Evolutionary conservation across 2,888 invertebrate species (phyloP).

Genomic region (Pseudococcus longispinus): DNA sequence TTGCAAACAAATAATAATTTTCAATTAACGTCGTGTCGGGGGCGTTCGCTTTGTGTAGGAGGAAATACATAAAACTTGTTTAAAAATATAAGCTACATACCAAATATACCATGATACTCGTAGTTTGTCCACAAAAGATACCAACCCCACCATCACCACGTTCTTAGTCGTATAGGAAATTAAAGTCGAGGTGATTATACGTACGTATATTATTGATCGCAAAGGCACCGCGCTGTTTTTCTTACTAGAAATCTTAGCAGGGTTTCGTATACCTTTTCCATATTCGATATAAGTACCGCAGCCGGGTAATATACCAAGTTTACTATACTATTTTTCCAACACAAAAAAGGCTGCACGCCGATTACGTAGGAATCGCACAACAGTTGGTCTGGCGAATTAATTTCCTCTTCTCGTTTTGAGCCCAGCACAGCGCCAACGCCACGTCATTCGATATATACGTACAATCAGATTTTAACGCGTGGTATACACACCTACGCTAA

Average conservation of each 20-base stretch:
- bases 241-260: not conserved
- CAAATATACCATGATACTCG: no score
- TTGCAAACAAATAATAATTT: no score
- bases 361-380: not conserved
- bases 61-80: no score
- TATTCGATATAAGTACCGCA: not conserved
- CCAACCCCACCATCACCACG: no score
- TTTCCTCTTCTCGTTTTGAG: not conserved
- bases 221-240: not conserved
- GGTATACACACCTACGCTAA: not conserved
- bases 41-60: no score
- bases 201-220: not conserved
- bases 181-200: not conserved
- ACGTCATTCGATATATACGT: not conserved
- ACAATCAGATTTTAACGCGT: not conserved
- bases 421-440: not conserved
- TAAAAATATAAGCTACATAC: no score
- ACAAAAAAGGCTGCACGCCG: not conserved
- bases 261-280: not conserved
- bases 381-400: conserved; percentile 11
- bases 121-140: no score
- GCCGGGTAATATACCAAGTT: not conserved
- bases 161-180: not conserved
- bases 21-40: no score
- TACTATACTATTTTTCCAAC: not conserved